A percentile compares a stretch with the other conserved stretches of the same genome.
Evolutionary conservation across 2,797 vertebrate species (phyloP).

Genomic region (Zalophus californianus): DNA sequence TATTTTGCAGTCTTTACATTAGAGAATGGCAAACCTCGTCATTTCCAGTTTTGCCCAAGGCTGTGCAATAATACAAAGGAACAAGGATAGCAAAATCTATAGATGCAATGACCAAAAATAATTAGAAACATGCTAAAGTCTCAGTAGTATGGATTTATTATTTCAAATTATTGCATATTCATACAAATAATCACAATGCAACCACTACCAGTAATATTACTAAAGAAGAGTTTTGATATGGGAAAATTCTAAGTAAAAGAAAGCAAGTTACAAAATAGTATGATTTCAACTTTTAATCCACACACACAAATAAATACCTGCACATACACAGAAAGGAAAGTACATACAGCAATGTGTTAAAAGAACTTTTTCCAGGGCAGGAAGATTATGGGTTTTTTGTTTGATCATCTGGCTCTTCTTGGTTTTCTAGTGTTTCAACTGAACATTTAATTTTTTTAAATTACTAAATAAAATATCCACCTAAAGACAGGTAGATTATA

Average conservation of each 20-base stretch:
- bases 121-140: not conserved
- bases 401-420: not conserved
- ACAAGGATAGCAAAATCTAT: not conserved
- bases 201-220: not conserved
- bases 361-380: not conserved
- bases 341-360: not conserved
- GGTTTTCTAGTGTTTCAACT: not conserved
- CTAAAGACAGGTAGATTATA: not conserved
- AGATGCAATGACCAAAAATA: not conserved
- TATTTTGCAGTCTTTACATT: not conserved
- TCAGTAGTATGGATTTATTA: not conserved
- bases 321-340: not conserved
- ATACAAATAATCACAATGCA: constrained; percentile 11
- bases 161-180: not conserved
- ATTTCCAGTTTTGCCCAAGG: not conserved
- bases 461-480: constrained; percentile 29
- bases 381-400: not conserved
- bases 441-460: not conserved
- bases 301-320: not conserved
- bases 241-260: constrained; percentile 7
- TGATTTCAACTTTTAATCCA: not conserved
- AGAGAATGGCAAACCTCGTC: not conserved
- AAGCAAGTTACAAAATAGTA: not conserved
- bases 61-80: not conserved
- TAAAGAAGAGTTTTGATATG: not conserved